Evolutionary conservation across 1,140 invertebrate genomes (phyloP), one percentile per base, ranked within the genome.

Genomic region (Acromyrmex charruanus): DNA sequence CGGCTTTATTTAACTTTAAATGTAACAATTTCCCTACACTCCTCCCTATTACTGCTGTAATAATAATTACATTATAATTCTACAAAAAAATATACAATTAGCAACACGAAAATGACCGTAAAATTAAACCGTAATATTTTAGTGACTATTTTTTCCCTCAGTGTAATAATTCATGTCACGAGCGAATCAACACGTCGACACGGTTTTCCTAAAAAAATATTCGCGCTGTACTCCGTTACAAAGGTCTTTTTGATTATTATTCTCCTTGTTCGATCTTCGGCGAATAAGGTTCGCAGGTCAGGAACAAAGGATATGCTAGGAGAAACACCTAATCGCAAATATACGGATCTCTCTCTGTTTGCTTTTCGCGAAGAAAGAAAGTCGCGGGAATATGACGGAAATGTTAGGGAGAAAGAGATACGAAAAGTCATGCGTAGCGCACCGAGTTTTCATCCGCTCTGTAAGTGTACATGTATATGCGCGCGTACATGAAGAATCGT

Each of bases 271-370:
- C 75, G 88, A 88, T 89, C 68, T 74, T 61, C 49, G 59, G 21
- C 49, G 77, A 74, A 74, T 55, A 72, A 35, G 53, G 61, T 35
- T 55, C 66, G 31, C 28, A 28, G 63, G 49, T 75, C 55, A 14
- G 69, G 77, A 82, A 89, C 88, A 89, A 90, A 90, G 77, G 55
- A 61, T 28, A 71, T 1, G 55, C 35, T n/a, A 59, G 59, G 71
- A 88, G 71, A 88, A 87, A 87, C 65, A 87, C 66, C 77, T 84
- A 87, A 84, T 89, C 77, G 79, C 66, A 66, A 71, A 65, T 63
- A 44, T 18, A 25, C 55, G 55, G 10, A 21, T 49, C 77, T 87
- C 77, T 87, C 55, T 35, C 18, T 31, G 31, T 71, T 59, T 81
- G 25, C 18, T 74, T 58, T 53, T 53, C 35, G 14, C n/a, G n/a